A percentile compares a stretch with the other conserved stretches of the same genome.
These are phyloP conservation scores for Philereme vetulata DNA, from an alignment of 2,888 invertebrate species.

Conservation along the genomic window DNA sequence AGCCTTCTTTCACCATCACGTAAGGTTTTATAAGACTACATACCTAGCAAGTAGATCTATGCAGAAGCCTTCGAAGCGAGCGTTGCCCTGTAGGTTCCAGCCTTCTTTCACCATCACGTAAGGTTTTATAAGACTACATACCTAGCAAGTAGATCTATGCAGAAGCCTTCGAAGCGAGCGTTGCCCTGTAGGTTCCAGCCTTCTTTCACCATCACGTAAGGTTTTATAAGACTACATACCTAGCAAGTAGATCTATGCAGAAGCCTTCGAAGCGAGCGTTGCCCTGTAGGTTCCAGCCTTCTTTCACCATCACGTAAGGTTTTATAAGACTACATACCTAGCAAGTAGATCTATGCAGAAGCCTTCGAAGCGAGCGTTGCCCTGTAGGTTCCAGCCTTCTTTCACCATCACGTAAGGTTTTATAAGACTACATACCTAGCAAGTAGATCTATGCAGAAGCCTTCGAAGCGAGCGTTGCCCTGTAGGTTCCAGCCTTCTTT, in stretches of 20 bases:
- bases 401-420: slow-evolving; percentile 96
- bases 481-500: slow-evolving; percentile 92
- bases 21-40: slow-evolving; percentile 86
- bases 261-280: slow-evolving; percentile 95
- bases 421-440: slow-evolving; percentile 60
- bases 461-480: slow-evolving; percentile 94
- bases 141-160: slow-evolving; percentile 91
- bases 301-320: slow-evolving; percentile 95
- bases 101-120: slow-evolving; percentile 96
- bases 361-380: slow-evolving; percentile 94
- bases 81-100: slow-evolving; percentile 93
- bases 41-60: slow-evolving; percentile 89
- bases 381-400: slow-evolving; percentile 92
- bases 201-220: slow-evolving; percentile 95
- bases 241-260: slow-evolving; percentile 93
- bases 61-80: slow-evolving; percentile 95
- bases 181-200: slow-evolving; percentile 94
- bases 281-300: slow-evolving; percentile 92
- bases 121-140: slow-evolving; percentile 79
- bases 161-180: slow-evolving; percentile 94
- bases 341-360: slow-evolving; percentile 96
- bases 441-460: slow-evolving; percentile 95
- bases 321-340: slow-evolving; percentile 57
- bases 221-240: slow-evolving; percentile 71
- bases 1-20: slow-evolving; percentile 94